These are phyloP conservation scores for Propithecus coquereli DNA, from an alignment of 2,113 vertebrate genomes.

Conservation along the genomic window DNA sequence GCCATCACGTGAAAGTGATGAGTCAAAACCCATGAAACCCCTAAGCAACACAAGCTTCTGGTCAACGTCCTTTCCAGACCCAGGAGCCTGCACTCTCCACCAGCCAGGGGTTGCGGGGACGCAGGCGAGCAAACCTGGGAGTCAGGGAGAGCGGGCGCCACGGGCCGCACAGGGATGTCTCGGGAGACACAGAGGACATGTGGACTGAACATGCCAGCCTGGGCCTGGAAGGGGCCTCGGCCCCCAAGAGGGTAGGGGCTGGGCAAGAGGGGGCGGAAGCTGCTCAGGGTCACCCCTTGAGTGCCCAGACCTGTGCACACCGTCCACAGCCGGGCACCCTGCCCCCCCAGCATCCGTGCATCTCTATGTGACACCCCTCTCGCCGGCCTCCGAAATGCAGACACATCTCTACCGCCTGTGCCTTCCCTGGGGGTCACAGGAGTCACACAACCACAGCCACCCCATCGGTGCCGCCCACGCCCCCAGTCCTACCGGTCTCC, in stretches of 20 bases:
- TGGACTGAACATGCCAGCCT: not conserved
- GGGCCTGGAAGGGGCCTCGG: not conserved
- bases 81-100: not conserved
- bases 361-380: too few relatives aligned
- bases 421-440: not conserved
- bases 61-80: not conserved
- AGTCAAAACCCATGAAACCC: not conserved
- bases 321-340: rapidly evolving
- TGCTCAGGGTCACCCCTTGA: not conserved
- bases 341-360: rapidly evolving
- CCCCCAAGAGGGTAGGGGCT: not conserved
- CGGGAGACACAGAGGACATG: not conserved
- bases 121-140: not conserved
- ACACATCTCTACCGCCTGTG: not conserved
- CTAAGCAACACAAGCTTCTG: not conserved
- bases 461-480: not conserved
- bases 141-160: not conserved
- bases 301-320: not conserved
- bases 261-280: too few relatives aligned
- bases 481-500: not conserved
- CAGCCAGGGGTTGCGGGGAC: rapidly evolving
- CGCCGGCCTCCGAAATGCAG: not conserved
- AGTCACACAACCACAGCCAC: not conserved
- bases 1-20: rapidly evolving
- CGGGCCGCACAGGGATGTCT: not conserved